Evolutionary conservation across 2,113 vertebrate species (phyloP).

Genomic region (Tachysurus vachellii): DNA sequence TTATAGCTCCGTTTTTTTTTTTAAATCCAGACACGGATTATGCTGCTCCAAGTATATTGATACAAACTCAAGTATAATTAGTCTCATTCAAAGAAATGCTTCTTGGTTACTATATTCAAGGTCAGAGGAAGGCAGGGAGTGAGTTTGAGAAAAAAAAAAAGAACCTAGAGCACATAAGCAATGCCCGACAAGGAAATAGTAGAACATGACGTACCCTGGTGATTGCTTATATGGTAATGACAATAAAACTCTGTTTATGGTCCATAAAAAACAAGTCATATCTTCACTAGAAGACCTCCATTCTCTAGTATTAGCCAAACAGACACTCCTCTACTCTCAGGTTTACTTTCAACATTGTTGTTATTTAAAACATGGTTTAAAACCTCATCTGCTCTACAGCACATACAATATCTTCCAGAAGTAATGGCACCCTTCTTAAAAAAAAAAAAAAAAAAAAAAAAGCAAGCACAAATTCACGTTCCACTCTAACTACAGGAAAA

Average conservation of each 20-base stretch:
- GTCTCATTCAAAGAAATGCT: not conserved
- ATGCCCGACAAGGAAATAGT: not conserved
- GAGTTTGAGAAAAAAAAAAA: not conserved
- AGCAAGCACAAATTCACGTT: not conserved
- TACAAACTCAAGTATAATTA: not conserved
- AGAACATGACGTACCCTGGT: not conserved
- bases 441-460: too few relatives aligned
- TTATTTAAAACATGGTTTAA: not conserved
- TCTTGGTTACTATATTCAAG: not conserved
- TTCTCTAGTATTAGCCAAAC: not conserved
- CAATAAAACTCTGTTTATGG: not conserved
- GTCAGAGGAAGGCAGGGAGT: not conserved
- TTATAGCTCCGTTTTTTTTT: not conserved
- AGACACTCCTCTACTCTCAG: not conserved
- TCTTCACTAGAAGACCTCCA: not conserved
- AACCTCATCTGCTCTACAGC: not conserved
- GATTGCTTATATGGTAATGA: not conserved
- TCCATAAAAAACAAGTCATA: not conserved
- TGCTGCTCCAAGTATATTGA: not conserved
- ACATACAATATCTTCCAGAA: not conserved
- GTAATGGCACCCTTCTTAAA: not conserved
- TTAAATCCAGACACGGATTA: not conserved
- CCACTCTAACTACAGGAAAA: not conserved
- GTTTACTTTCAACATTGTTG: not conserved
- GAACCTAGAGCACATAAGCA: not conserved